These are phyloP conservation scores for Lasioglossum albipes DNA, from an alignment of 1,140 invertebrate genomes.

Conservation along the genomic window DNA sequence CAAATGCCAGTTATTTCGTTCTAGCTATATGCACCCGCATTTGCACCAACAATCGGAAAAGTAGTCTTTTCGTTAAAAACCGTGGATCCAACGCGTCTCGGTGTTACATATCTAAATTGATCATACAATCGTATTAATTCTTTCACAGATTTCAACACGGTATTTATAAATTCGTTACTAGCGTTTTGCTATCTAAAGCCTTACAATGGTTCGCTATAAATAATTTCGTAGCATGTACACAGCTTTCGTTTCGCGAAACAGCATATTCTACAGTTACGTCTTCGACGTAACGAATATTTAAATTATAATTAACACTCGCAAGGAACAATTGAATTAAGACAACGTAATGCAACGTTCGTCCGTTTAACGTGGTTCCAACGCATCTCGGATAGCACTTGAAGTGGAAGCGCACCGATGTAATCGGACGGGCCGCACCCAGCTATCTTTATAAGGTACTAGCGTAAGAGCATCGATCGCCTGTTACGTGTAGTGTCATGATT, in stretches of 20 bases:
- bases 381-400: background rate
- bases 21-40: background rate
- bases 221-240: conserved; percentile 48
- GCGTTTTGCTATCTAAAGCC: conserved; percentile 12
- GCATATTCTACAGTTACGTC: conserved; percentile 13
- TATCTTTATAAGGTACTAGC: conserved; percentile 42
- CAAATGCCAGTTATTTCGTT: conserved; percentile 26
- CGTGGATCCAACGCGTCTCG: background rate
- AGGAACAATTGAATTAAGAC: conserved; percentile 49
- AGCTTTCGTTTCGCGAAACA: conserved; percentile 50
- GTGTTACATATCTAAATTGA: conserved; percentile 26
- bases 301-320: conserved; percentile 28
- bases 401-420: background rate
- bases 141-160: background rate
- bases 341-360: conserved; percentile 39
- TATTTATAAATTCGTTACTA: conserved; percentile 24
- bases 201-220: conserved; percentile 39
- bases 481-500: background rate
- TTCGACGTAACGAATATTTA: conserved; percentile 24
- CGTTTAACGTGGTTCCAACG: conserved; percentile 10
- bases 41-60: conserved; percentile 7
- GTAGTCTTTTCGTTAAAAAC: background rate
- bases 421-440: conserved; percentile 20
- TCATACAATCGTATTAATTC: background rate
- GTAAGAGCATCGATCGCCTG: conserved; percentile 5